Evolutionary conservation across 1,140 invertebrate genomes (phyloP), one percentile per base, ranked within the genome.

Genomic region (Habropoda laboriosa): DNA sequence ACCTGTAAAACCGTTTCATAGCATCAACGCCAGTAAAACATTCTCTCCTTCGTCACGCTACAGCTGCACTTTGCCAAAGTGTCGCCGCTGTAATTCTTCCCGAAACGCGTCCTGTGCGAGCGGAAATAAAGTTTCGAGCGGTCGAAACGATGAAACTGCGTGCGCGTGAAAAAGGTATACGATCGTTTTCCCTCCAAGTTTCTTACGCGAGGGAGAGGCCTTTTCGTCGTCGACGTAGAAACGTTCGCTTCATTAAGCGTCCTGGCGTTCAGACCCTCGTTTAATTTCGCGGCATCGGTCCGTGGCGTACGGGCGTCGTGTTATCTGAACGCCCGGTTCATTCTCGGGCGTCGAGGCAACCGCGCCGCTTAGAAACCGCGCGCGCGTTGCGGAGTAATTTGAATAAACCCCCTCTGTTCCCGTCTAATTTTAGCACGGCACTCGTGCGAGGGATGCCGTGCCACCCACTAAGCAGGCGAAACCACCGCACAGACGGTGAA

Each of bases 391-490:
- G 24, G 79, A 86, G 77, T 86, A 90, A 89, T 90, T 90, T 89
- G 86, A 89, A 90, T 89, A 90, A 86, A 86, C 75, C 71, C 49
- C 51, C 35, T 70, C 53, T 75, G 83, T 81, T 79, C 66, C 80
- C 77, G 83, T 89, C 86, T 89, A 90, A 88, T 88, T 89, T 88
- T 90, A 90, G 86, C 74, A 45, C 38, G 32, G 67, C 74, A 57
- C 79, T 80, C 45, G 57, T 32, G 53, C 61, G 27, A 71, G 63
- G 79, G 68, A 63, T 78, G 68, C 61, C 73, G 68, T 72, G 76
- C 49, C 45, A 70, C 60, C 68, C 83, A 73, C 71, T 51, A 47
- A 58, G 51, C 27, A 47, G 45, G 45, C 45, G 45, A 47, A 47
- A 47, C 45, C 12, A 47, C 45, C 45, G 13, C 27, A 18, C n/a